Base-by-base conservation (phyloP, 1,140 invertebrate genomes). In the Drosophila willistoni region DNA sequence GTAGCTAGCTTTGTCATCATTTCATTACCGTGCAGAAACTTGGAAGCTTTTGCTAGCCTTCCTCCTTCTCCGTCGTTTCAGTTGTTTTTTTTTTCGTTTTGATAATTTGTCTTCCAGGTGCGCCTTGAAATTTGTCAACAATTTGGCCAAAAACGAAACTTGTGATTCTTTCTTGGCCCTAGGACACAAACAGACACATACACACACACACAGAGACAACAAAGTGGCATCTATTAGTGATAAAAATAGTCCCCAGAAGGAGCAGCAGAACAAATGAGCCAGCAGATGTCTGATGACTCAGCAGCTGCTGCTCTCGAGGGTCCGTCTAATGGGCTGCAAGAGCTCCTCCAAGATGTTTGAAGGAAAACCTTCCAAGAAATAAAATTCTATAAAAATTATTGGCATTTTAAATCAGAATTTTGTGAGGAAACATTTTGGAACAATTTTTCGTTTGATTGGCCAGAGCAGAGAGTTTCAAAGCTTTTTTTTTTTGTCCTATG, bases 51-150 rank as follows among this genome's bases (percentile, higher is more conserved):
- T 17, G 29, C 36, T 14, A 7, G 13, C 10, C 65, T 5, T 25
- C 29, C 34, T 42, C 10, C 3, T 10, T 41, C 22, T 42, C 13
- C 59, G 9, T 19, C 22, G 44, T 62, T 51, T 19, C 19, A n/a
- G 2, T 51, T 47, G 2, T 19, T 33, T 47, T 29, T 60, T n/a
- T 41, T 25, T 41, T 60, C 33, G 34, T 64, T 81, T 68, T 73
- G 77, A 89, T 87, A 87, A 87, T 87, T 87, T 87, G 84, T 87
- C 83, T 89, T 89, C 51, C 84, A 87, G 84, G 79, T 89, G 83
- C 84, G 77, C 83, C 83, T 80, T 80, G 80, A 87, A 87, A 87
- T 87, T 87, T 87, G 83, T 87, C 83, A 87, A 87, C 83, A 87
- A 86, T 86, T 86, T 87, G 79, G 82, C 64, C 76, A 66, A 59